Conservation (phyloP, 2,797 vertebrate genomes). For the Rhinatrema bivittatum region DNA sequence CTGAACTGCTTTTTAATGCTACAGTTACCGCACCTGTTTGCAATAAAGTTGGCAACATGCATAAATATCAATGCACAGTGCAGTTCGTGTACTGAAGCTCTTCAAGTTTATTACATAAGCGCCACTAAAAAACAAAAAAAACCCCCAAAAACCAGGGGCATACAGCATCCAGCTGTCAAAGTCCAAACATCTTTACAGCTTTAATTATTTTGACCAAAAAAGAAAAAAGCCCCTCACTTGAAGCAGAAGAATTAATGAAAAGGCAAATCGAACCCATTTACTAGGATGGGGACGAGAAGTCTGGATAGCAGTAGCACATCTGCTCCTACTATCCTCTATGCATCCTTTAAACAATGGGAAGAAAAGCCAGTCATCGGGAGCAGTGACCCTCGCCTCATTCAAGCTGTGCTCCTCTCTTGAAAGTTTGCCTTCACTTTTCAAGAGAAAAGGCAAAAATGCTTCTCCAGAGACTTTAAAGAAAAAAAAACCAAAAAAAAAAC, state of each 20-base stretch:
- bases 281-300: slow-evolving; percentile 11
- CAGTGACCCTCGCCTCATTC: slow-evolving; percentile 30
- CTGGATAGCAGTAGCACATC: slow-evolving; percentile 22
- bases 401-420: slow-evolving; percentile 29
- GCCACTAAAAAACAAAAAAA: no score
- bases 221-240: not conserved
- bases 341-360: slow-evolving; percentile 31
- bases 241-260: slow-evolving; percentile 12
- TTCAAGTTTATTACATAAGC: no score
- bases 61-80: no score
- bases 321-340: slow-evolving; percentile 35
- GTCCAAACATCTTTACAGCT: no score
- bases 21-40: no score
- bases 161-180: no score
- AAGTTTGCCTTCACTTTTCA: slow-evolving; percentile 39
- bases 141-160: no score
- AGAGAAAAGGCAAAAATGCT: slow-evolving; percentile 34
- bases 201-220: not conserved
- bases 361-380: slow-evolving; percentile 35
- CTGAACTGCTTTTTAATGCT: no score
- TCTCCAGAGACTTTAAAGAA: slow-evolving; percentile 30
- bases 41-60: no score
- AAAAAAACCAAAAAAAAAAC: not conserved
- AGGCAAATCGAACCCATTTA: slow-evolving; percentile 10
- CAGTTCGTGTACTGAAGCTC: no score